Evolutionary conservation across 2,113 vertebrate genomes (phyloP).

Genomic region (Thymallus thymallus): DNA sequence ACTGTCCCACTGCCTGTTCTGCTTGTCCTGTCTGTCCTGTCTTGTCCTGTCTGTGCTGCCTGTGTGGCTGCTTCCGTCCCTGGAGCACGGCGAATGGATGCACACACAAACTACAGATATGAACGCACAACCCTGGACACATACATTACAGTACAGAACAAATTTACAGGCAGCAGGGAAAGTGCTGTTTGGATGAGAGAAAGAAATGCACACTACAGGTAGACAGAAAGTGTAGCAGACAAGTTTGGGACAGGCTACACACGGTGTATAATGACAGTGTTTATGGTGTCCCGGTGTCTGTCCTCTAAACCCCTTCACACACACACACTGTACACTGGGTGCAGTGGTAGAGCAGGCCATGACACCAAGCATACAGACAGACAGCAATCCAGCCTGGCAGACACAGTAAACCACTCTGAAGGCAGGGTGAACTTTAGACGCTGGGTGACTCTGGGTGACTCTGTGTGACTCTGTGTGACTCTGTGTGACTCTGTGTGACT

Average conservation of each 20-base stretch:
- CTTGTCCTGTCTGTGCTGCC: neutral
- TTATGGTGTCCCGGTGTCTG: neutral
- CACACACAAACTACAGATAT: conserved; percentile 18
- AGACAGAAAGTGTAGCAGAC: neutral
- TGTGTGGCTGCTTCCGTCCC: neutral
- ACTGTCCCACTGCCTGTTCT: too few species aligned
- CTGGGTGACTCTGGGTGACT: conserved; percentile 34
- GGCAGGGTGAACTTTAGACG: conserved; percentile 30
- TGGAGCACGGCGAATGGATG: conserved; percentile 7
- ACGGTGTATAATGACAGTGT: neutral
- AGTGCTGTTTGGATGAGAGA: too few species aligned
- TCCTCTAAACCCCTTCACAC: neutral
- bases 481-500: conserved; percentile 35
- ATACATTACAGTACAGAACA: too few species aligned
- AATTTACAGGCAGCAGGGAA: too few species aligned
- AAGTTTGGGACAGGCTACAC: neutral
- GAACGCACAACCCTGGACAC: conserved; percentile 2
- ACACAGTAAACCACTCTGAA: conserved; percentile 37
- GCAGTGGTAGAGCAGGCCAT: conserved; percentile 22
- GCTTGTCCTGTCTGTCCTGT: neutral
- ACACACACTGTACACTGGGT: neutral
- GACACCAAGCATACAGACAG: neutral
- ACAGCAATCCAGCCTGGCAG: too few species aligned
- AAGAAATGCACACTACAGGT: too few species aligned
- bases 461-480: conserved; percentile 17